Conservation (phyloP, 2,113 vertebrate genomes). For the Myotis yumanensis region DNA sequence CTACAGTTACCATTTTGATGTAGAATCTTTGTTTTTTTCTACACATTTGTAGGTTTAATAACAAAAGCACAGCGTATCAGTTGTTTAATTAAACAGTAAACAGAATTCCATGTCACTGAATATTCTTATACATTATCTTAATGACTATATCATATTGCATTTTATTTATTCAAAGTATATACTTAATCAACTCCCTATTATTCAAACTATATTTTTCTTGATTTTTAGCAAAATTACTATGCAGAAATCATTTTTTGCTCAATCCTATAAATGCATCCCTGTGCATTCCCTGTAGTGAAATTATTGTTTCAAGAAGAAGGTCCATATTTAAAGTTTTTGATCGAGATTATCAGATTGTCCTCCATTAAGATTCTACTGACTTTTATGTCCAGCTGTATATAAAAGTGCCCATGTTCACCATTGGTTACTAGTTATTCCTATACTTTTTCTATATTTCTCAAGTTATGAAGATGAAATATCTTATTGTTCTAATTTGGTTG, state of each 20-base stretch:
- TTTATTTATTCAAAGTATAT: constrained; percentile 27
- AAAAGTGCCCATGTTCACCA: neutral
- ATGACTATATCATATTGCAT: neutral
- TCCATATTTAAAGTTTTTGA: neutral
- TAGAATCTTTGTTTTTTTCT: neutral
- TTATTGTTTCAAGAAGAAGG: neutral
- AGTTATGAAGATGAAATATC: neutral
- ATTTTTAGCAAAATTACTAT: neutral
- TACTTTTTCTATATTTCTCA: neutral
- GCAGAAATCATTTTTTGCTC: neutral
- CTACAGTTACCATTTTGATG: neutral
- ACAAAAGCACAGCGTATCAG: neutral
- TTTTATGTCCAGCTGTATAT: neutral
- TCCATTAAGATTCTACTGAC: neutral
- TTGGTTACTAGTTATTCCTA: neutral
- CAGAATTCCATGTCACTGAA: neutral
- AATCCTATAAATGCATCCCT: neutral
- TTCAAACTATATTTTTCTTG: neutral
- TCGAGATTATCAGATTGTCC: neutral
- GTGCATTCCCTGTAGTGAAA: neutral
- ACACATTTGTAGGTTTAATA: neutral
- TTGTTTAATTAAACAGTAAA: constrained; percentile 13
- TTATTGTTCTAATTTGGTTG: constrained; percentile 9
- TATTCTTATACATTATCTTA: constrained; percentile 20
- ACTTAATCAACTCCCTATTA: neutral